Evolutionary conservation across 2,888 invertebrate species (phyloP).

Genomic region (Aleiodes alternator): DNA sequence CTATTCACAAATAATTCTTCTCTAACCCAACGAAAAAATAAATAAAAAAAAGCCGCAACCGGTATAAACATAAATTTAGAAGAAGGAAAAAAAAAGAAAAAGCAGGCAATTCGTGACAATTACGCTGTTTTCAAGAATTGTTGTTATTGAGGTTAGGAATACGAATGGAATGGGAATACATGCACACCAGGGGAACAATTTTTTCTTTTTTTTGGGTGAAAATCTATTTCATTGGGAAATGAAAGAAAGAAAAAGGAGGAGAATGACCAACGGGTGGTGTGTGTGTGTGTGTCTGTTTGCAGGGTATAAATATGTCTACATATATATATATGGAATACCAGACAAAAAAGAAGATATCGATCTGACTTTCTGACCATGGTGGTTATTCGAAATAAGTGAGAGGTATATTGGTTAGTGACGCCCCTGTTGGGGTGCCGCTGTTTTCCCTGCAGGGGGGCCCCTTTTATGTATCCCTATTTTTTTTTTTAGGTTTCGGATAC

Average conservation of each 20-base stretch:
- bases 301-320: too few relatives aligned
- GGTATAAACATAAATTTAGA: conserved; percentile 27
- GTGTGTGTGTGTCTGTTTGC: not conserved
- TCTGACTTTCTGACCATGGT: conserved; percentile 20
- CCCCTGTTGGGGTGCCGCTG: too few relatives aligned
- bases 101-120: conserved; percentile 13
- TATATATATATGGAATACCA: conserved; percentile 3
- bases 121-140: not conserved
- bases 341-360: conserved; percentile 25
- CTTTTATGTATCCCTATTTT: too few relatives aligned
- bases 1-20: not conserved
- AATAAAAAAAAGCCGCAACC: conserved; percentile 5
- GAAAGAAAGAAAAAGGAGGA: not conserved
- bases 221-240: conserved; percentile 1
- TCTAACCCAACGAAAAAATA: not conserved
- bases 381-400: too few relatives aligned
- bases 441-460: too few relatives aligned
- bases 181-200: conserved; percentile 25
- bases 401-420: too few relatives aligned
- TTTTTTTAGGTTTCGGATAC: too few relatives aligned
- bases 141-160: conserved; percentile 9
- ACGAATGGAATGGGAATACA: too few relatives aligned
- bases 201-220: conserved; percentile 12
- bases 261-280: not conserved
- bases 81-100: too few relatives aligned